Base-by-base conservation (phyloP, 2,797 vertebrate genomes). In the Chelidonichthys spinosus region DNA sequence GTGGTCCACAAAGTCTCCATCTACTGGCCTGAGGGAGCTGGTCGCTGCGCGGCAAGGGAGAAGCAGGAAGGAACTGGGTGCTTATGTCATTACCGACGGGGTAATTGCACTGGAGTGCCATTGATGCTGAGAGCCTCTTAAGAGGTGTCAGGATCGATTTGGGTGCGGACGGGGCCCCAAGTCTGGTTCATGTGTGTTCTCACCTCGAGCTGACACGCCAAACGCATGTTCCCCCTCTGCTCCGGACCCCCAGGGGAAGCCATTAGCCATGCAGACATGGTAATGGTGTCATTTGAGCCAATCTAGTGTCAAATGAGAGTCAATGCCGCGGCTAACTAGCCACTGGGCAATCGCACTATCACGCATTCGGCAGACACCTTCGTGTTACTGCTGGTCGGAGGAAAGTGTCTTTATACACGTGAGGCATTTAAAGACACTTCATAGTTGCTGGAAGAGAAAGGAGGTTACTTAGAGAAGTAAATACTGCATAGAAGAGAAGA, bases 181-280 rank as follows among this genome's bases (percentile, higher is more conserved):
- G 83, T 89, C 93, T 95, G 94, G 93, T 82, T 94, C 92, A 93
- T 94, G 92, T 92, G 92, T 94, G 93, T 95, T 95, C 94, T 95
- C 94, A 94, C 94, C 93, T 95, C 87, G 49, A 87, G 82, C 80
- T 88, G 93, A 94, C 92, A 93, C 78, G 88, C 81, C 89, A 92
- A 92, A 91, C 55, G 82, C 89, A 91, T 93, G 93, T 94, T 90
- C 75, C 85, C 89, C 84, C 87, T 74, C 83, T 11, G 35, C 84
- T 35, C 18, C 11, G 3, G 36, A 73, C 90, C 92, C 88, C 88
- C 87, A 37, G 77, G 92, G 93, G 91, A 91, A 87, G 88, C 89
- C 87, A 94, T 95, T 95, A 95, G 90, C 90, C 88, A 93, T 88
- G 89, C 91, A 94, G 93, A 93, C 92, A 93, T 93, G 91, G 85